Conservation (phyloP, 2,888 invertebrate genomes). For the Tiliacea citrago region DNA sequence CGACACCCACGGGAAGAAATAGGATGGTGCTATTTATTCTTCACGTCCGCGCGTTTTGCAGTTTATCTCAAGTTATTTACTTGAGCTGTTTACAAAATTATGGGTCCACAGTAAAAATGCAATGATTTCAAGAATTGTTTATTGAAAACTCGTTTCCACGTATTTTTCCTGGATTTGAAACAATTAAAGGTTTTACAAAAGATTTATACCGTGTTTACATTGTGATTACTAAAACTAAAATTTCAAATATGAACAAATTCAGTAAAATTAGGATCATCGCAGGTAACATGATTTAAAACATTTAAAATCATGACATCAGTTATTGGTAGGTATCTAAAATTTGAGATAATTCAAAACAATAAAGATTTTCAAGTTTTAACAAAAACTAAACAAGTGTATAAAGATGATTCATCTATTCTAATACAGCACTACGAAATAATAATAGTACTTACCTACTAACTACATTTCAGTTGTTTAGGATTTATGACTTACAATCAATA, state of each 20-base stretch:
- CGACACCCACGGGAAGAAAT: no score
- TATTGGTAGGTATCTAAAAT: not conserved
- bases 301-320: conserved; percentile 1
- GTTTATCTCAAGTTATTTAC: not conserved
- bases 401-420: conserved; percentile 13
- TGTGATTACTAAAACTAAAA: not conserved
- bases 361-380: conserved; percentile 16
- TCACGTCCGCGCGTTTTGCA: no score
- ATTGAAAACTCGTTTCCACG: conserved; percentile 48
- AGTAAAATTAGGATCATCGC: not conserved
- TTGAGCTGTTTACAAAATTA: not conserved
- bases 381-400: conserved; percentile 19
- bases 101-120: conserved; percentile 26
- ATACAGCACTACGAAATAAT: conserved; percentile 36
- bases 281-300: conserved; percentile 27
- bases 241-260: conserved; percentile 1
- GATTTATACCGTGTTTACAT: not conserved
- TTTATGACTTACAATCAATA: conserved; percentile 19
- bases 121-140: conserved; percentile 39
- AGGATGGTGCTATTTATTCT: no score
- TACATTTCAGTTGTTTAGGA: conserved; percentile 7
- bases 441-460: conserved; percentile 12
- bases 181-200: conserved; percentile 28
- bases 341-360: conserved; percentile 2
- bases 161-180: conserved; percentile 16